Evolutionary conservation across 2,113 vertebrate species (phyloP), one percentile per base, ranked within the genome.

Genomic region (Pseudorhombus dupliciocellatus): DNA sequence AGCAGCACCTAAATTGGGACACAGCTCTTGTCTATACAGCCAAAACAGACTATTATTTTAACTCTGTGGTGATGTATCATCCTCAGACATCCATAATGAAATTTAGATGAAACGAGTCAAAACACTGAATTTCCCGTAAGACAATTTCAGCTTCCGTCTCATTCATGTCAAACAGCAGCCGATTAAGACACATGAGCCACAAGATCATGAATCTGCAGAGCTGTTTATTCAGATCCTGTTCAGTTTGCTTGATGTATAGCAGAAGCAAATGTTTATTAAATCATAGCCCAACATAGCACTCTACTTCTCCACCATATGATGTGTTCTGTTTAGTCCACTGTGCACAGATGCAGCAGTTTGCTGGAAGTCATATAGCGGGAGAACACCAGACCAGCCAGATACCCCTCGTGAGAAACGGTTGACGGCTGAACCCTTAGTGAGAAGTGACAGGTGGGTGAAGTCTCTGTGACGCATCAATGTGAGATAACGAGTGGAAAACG

Each of bases 381-480:
- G 51, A 16, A 48, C 7, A 42, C 4, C 14, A 4, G 14, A 42
- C 46, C 16, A 2, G 7, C 46, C 46, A n/a, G 46, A 48, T 9
- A 31, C 14, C n/a, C 48, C 30, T 18, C 21, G 28, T 14, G 28
- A 12, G 55, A 28, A 2, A 16, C 21, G 53, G 24, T 40, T 26
- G 51, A 83, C 30, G 71, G 73, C 56, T 73, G 60, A 52, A 65
- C 34, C 31, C 3, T 26, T 42, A 65, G 24, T 21, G 10, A n/a
- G 40, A 74, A 77, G 12, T 79, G 84, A 87, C 80, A 80, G 54
- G 75, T 62, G 42, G 62, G 22, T 46, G 50, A 80, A 72, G 65
- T 75, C 65, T 85, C 85, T 90, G 84, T 54, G 78, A 67, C 80
- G 82, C 78, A 40, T 84, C 88, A 81, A 15, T 7, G 1, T 22